Base-by-base conservation (phyloP, 2,888 invertebrate genomes). In the Orthonychiurus folsomi region DNA sequence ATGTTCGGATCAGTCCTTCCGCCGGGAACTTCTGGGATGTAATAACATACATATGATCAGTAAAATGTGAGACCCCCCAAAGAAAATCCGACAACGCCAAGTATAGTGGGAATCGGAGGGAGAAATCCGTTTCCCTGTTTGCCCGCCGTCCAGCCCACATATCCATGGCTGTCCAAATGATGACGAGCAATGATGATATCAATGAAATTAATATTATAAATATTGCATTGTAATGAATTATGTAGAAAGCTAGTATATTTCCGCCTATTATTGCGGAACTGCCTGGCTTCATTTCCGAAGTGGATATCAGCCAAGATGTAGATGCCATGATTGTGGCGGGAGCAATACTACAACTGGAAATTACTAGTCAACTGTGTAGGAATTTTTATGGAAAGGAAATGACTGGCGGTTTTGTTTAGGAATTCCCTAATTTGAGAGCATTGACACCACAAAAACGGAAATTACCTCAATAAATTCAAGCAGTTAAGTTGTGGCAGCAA, bases 91-190 rank as follows among this genome's bases (percentile, higher is more conserved):
- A 56, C 3, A 63, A 50, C n/a, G 65, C 65, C 50, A 66, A 54
- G 26, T 66, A 66, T n/a, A 66, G 23, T 1, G 65, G 65, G 47
- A 66, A 66, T 28, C 65, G 54, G n/a, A 50, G 50, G 12, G 65
- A 23, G 48, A 66, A 59, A 47, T 66, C 65, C 53, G 54, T 55
- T 3, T 55, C 23, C 56, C 27, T 37, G n/a, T n/a, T n/a, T n/a
- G n/a, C n/a, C n/a, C n/a, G n/a, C n/a, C n/a, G n/a, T n/a, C n/a
- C n/a, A n/a, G n/a, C n/a, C n/a, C n/a, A n/a, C n/a, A n/a, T n/a
- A n/a, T n/a, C n/a, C n/a, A n/a, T n/a, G n/a, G n/a, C n/a, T n/a
- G n/a, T n/a, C n/a, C n/a, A n/a, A 37, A 37, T 37, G 37, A 37
- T 37, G 37, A 37, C 37, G 37, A 37, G 5, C 9, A 37, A 9